Percentiles rank a stretch among this genome's conserved stretches.
Conservation (phyloP, 2,888 invertebrate species). For the Drosophila flavopinicola region DNA sequence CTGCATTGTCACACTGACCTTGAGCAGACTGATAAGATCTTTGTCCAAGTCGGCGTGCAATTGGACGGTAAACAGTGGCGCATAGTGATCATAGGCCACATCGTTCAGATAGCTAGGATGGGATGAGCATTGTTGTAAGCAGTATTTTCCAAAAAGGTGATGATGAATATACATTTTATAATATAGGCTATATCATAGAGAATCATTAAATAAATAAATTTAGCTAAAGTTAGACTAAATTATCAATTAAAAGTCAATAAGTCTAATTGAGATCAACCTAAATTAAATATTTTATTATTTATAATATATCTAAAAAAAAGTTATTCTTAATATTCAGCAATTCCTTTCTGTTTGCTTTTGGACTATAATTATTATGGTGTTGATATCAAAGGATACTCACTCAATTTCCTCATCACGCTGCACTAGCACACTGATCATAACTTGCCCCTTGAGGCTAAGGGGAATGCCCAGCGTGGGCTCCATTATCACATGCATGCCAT, state of each 20-base stretch:
- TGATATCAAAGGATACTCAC: constrained; percentile 84
- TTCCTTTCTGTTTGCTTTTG: too few species aligned
- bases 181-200: too few species aligned
- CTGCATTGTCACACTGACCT: constrained; percentile 51
- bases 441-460: constrained; percentile 88
- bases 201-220: too few species aligned
- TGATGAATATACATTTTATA: too few species aligned
- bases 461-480: constrained; percentile 92
- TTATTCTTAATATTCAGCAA: too few species aligned
- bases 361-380: neutral
- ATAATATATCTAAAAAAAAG: too few species aligned
- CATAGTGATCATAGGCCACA: constrained; percentile 74
- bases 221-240: too few species aligned
- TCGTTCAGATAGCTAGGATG: constrained; percentile 57
- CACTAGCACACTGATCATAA: constrained; percentile 89
- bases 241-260: too few species aligned
- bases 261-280: too few species aligned
- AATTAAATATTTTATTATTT: too few species aligned
- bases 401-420: constrained; percentile 85
- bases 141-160: too few species aligned
- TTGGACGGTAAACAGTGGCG: constrained; percentile 59
- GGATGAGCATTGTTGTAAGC: neutral
- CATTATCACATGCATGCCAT: constrained; percentile 88
- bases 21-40: constrained; percentile 44
- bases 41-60: constrained; percentile 57